phyloP scores from a whole-genome alignment of 2,113 vertebrate species.

The Lathamus discolor region DNA sequence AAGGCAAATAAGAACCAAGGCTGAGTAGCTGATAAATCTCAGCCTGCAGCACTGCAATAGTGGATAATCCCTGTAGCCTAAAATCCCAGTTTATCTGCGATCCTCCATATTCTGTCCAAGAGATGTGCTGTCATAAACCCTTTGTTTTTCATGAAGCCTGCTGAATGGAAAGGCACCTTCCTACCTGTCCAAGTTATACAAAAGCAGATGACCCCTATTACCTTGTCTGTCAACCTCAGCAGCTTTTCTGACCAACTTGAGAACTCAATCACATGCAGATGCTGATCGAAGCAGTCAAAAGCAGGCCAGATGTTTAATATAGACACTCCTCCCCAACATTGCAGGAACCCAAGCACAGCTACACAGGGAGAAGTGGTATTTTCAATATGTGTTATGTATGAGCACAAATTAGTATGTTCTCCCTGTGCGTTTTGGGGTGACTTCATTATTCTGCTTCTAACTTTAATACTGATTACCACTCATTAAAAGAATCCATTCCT shows the following conservation, averaged over 20 bases:
- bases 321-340: not conserved
- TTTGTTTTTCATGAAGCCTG: not conserved
- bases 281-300: not conserved
- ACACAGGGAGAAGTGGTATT: not conserved
- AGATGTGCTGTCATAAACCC: not conserved
- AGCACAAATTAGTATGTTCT: not conserved
- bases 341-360: not conserved
- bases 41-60: not conserved
- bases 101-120: not conserved
- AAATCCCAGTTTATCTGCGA: conserved; percentile 2
- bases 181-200: not conserved
- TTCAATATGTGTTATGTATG: not conserved
- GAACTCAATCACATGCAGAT: not conserved
- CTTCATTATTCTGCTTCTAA: not conserved
- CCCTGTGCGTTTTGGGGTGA: not conserved
- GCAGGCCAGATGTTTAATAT: not conserved
- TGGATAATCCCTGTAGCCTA: not conserved
- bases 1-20: not conserved
- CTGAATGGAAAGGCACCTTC: not conserved
- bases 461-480: not conserved
- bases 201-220: not conserved
- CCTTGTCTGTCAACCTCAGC: not conserved
- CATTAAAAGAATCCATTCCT: not conserved
- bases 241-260: not conserved
- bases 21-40: not conserved